Percentiles rank a stretch among this genome's conserved stretches.
Evolutionary conservation across 2,797 vertebrate species (phyloP).

Genomic region (Pipistrellus nathusii): DNA sequence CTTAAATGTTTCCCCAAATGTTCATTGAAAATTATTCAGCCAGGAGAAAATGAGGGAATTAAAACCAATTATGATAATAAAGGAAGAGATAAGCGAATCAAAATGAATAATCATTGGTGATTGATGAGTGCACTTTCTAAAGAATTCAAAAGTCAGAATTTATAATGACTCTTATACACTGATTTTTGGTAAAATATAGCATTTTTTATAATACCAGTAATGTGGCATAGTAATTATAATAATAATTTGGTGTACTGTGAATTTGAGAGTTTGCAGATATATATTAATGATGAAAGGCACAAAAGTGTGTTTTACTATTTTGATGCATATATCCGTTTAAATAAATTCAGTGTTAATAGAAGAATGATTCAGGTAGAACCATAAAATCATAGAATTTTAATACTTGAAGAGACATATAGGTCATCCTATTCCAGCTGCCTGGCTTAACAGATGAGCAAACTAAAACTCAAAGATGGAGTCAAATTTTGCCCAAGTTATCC

Average conservation of each 20-base stretch:
- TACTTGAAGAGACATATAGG: not conserved
- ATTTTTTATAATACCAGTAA: slow-evolving; percentile 12
- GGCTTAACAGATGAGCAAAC: not conserved
- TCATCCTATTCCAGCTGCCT: not conserved
- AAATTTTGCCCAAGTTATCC: not conserved
- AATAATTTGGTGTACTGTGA: not conserved
- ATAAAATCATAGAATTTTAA: slow-evolving; percentile 20
- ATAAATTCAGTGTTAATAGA: slow-evolving; percentile 1
- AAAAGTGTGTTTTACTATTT: slow-evolving; percentile 50
- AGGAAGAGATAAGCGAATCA: slow-evolving; percentile 58
- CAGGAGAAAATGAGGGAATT: slow-evolving; percentile 52
- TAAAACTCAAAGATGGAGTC: not conserved
- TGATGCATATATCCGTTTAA: slow-evolving; percentile 48
- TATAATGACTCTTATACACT: slow-evolving; percentile 14
- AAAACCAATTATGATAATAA: slow-evolving; percentile 64
- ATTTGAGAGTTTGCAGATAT: slow-evolving; percentile 16
- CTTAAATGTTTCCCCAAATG: not conserved
- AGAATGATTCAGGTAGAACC: not conserved
- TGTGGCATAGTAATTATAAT: slow-evolving; percentile 12
- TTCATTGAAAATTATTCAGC: slow-evolving; percentile 46
- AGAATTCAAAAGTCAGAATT: slow-evolving; percentile 58
- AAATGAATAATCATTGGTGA: slow-evolving; percentile 35
- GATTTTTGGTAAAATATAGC: slow-evolving; percentile 47
- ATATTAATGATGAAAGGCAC: slow-evolving; percentile 37
- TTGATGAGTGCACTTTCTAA: not conserved